Evolutionary conservation across 2,888 invertebrate species (phyloP).

Genomic region (Ornithoptera alexandrae): DNA sequence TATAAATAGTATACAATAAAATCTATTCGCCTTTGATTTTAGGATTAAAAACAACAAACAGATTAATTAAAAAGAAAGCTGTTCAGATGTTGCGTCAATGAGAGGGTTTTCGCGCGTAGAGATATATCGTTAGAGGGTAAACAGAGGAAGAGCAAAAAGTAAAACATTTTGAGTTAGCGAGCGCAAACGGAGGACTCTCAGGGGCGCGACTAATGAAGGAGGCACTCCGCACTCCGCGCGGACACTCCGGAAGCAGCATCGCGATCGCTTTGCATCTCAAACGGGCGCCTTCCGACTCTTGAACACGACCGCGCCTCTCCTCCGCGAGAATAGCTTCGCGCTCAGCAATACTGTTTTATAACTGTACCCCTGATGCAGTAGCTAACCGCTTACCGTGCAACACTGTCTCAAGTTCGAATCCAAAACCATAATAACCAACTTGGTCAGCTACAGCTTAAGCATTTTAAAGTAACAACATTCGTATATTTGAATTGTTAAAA

Average conservation of each 20-base stretch:
- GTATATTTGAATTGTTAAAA: too few relatives aligned
- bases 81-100: too few relatives aligned
- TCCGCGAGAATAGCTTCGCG: conserved; percentile 2
- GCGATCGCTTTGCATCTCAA: conserved; percentile 34
- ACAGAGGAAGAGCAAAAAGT: conserved; percentile 16
- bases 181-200: conserved; percentile 15
- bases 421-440: too few relatives aligned
- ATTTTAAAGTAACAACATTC: too few relatives aligned
- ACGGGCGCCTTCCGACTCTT: conserved; percentile 31
- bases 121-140: conserved; percentile 12
- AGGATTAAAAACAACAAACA: too few relatives aligned
- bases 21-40: too few relatives aligned
- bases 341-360: not conserved
- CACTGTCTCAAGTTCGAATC: too few relatives aligned
- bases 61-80: too few relatives aligned
- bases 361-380: not conserved
- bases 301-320: conserved; percentile 29
- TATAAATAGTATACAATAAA: too few relatives aligned
- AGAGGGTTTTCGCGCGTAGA: not conserved
- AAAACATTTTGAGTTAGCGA: conserved; percentile 25
- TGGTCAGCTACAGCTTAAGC: too few relatives aligned
- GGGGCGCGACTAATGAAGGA: conserved; percentile 26
- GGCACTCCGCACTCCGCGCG: conserved; percentile 4
- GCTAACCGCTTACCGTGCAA: too few relatives aligned
- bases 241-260: conserved; percentile 3